Base-by-base conservation (phyloP, 30 jellyfish, hydroid and myxozoan genomes). In the Pseudorhiza aurosa region DNA sequence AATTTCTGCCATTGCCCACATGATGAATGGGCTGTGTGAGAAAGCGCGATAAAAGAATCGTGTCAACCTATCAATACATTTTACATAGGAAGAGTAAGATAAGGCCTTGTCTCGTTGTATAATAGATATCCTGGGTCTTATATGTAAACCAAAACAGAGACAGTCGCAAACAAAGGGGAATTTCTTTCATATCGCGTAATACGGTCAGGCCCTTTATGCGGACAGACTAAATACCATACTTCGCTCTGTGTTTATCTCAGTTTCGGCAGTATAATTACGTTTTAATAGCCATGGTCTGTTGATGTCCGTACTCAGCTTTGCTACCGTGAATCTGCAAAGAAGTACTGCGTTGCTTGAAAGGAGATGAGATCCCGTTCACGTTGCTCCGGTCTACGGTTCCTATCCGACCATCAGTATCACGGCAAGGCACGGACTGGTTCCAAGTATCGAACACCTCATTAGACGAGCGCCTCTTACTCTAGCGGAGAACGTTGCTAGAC, bases 131-230 rank as follows among this genome's bases (percentile, higher is more conserved):
- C 86, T 73, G 74, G 62, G 39, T 51, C 67, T 55, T 33, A 65
- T 73, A 15, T 28, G 46, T 25, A 19, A 73, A 53, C 86, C 86
- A 40, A 73, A 73, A 73, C 73, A 73, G 74, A 73, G 86, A 32
- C 58, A 70, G 24, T 15, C 46, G 2, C 9, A 36, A 24, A 45
- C 83, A 70, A 70, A 24, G 49, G 21, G 26, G 70, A 47, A 53
- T 6, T n/a, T 53, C 67, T 0, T 46, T 21, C 36, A 18, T 26
- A 26, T 60, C 50, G n/a, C 30, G 75, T 60, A 60, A 60, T 10
- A 60, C 75, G 53, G 43, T 30, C 75, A 60, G 4, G 7, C 12
- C 63, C 33, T 60, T 60, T 31, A 39, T 60, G 31, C 25, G 22
- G 28, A 35, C 31, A 60, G 75, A 31, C 75, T 7, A 56, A 56